A percentile compares a stretch with the other conserved stretches of the same genome.
Evolutionary conservation across 2,797 vertebrate genomes (phyloP).

Genomic region (Psittacula derbiana): DNA sequence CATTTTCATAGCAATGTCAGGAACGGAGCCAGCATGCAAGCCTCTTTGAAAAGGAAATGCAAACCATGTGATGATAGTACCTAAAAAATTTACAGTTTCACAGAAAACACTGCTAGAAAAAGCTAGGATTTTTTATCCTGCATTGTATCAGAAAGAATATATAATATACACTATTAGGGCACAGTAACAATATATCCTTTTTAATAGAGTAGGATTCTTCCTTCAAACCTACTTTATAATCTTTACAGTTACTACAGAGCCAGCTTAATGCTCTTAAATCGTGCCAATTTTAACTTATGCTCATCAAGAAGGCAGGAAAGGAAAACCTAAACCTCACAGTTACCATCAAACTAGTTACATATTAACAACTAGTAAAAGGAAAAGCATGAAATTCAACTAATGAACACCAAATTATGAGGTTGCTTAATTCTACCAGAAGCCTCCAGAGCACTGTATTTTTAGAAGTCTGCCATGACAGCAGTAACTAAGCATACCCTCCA

Average conservation of each 20-base stretch:
- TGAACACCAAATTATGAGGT: slow-evolving; percentile 27
- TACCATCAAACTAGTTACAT: background rate
- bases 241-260: background rate
- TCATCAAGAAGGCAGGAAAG: background rate
- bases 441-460: slow-evolving; percentile 38
- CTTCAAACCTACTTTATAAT: background rate
- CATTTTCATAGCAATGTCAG: background rate
- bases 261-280: background rate
- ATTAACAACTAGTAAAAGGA: slow-evolving; percentile 13
- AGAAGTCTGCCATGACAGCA: slow-evolving; percentile 44
- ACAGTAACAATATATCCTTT: background rate
- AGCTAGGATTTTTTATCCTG: background rate
- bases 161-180: background rate
- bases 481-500: slow-evolving; percentile 31
- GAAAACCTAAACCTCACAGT: slow-evolving; percentile 11
- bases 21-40: background rate
- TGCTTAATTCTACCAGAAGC: slow-evolving; percentile 42
- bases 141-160: background rate
- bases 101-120: background rate
- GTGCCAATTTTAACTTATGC: background rate
- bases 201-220: background rate
- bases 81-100: background rate
- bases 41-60: background rate
- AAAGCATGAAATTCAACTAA: slow-evolving; percentile 47
- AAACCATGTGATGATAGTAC: background rate